These are phyloP conservation scores for Laspeyria flexula DNA, from an alignment of 2,888 invertebrate species.

Conservation along the genomic window DNA sequence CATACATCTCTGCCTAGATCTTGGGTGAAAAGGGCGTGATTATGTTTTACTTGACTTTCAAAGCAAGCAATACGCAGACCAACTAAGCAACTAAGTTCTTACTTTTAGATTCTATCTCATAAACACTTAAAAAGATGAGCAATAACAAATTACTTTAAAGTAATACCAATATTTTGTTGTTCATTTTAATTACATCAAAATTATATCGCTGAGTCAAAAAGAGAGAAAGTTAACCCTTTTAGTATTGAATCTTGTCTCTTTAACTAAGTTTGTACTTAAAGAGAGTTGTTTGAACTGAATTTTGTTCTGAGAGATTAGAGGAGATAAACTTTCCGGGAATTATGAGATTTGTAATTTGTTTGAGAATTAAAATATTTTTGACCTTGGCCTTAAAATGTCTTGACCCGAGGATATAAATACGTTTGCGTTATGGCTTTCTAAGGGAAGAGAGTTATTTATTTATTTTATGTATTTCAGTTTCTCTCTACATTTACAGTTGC, in stretches of 20 bases:
- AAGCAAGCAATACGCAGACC: too few species aligned
- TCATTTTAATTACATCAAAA: not conserved
- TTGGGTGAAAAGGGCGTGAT: too few species aligned
- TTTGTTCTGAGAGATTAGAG: slow-evolving; percentile 57
- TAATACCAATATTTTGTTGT: not conserved
- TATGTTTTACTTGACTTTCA: too few species aligned
- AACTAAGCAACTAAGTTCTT: too few species aligned
- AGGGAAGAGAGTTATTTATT: too few species aligned
- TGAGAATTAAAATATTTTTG: slow-evolving; percentile 38
- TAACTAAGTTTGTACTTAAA: slow-evolving; percentile 61
- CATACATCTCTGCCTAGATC: too few species aligned
- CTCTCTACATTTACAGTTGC: too few species aligned
- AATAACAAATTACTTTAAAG: too few species aligned
- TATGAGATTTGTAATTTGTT: slow-evolving; percentile 56
- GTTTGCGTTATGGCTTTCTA: too few species aligned
- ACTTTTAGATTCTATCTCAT: too few species aligned
- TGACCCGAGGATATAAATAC: not conserved
- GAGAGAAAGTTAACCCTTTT: slow-evolving; percentile 46
- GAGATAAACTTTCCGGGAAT: slow-evolving; percentile 54
- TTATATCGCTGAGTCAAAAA: not conserved
- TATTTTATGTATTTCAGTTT: too few species aligned
- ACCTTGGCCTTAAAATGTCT: not conserved
- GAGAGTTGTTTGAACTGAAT: slow-evolving; percentile 59
- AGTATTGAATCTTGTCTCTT: slow-evolving; percentile 50
- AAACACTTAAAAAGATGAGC: too few species aligned